Base-by-base conservation (phyloP, 2,797 vertebrate genomes). In the Eospalax fontanierii region DNA sequence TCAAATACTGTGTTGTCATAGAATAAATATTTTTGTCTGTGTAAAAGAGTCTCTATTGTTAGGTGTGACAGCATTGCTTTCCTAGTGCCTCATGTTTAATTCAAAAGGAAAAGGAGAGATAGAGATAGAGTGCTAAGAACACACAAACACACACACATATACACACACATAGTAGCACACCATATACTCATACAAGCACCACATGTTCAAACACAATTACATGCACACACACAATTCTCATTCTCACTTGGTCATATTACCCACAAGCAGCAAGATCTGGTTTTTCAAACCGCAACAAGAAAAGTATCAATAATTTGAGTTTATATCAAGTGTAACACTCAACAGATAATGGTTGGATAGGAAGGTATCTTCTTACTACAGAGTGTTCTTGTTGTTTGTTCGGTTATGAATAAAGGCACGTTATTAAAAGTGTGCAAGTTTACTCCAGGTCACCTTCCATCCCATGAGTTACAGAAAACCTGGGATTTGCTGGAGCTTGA, bases 11-110 rank as follows among this genome's bases (percentile, higher is more conserved):
- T 74, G 6, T 22, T 33, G 71, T 28, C 26, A 84, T 4, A 90
- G 30, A 79, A 28, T 54, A 50, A 78, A 38, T 68, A 4, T 35
- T 84, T 90, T 57, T 38, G 4, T 70, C 21, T 59, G 35, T 33
- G 74, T 24, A 30, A 85, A 79, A 28, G 38, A 38, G 9, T 33
- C 1, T 84, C 46, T 80, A 2, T 7, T 35, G 28, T 46, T 11
- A 2, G 4, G 0, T 21, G 24, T 35, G 85, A 24, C 2, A 2
- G 18, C 5, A 1, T 26, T 8, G 24, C 30, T 75, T 6, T 4
- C 35, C 3, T 9, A 30, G 35, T 22, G 8, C 19, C 38, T 78
- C 22, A 33, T 63, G 10, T 11, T 16, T 66, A 66, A 70, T 40
- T 70, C 6, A 43, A 22, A 54, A 68, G 15, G 22, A 50, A 65